phyloP scores from a whole-genome alignment of 2,113 vertebrate genomes.

The Brienomyrus brachyistius region DNA sequence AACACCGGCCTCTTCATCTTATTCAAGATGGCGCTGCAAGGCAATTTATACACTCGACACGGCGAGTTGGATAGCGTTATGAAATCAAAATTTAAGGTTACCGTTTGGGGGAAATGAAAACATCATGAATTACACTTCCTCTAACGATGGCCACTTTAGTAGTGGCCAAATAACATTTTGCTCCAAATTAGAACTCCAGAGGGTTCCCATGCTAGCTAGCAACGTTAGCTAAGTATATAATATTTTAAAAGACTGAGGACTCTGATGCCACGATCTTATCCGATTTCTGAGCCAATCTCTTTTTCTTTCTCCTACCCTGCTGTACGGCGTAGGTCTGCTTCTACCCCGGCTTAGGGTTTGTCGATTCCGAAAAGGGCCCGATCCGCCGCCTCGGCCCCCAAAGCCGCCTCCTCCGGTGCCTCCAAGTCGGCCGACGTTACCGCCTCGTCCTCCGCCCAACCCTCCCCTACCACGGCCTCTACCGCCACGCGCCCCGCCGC shows the following conservation, averaged over 20 bases:
- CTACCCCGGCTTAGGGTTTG: constrained; percentile 69
- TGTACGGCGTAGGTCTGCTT: constrained; percentile 87
- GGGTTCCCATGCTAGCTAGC: constrained; percentile 52
- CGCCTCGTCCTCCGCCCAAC: constrained; percentile 59
- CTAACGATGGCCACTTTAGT: constrained; percentile 13
- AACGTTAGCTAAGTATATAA: constrained; percentile 31
- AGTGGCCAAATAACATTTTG: constrained; percentile 23
- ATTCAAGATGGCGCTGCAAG: constrained; percentile 16
- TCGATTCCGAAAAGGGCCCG: constrained; percentile 70
- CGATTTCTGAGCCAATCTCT: constrained; percentile 55
- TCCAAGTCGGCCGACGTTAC: constrained; percentile 64
- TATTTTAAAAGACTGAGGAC: constrained; percentile 42
- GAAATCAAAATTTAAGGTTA: constrained; percentile 32
- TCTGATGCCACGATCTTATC: constrained; percentile 47
- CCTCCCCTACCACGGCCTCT: constrained; percentile 70
- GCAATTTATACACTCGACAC: constrained; percentile 24
- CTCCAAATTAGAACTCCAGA: constrained; percentile 31
- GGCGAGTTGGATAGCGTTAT: constrained; percentile 36
- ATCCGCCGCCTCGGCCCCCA: constrained; percentile 62
- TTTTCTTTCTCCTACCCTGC: constrained; percentile 75
- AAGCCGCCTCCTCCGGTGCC: constrained; percentile 62
- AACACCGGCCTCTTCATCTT: neutral
- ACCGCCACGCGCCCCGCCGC: constrained; percentile 55
- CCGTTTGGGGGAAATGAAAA: constrained; percentile 41
- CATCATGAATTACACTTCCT: constrained; percentile 49